Evolutionary conservation across 2,888 invertebrate species (phyloP).

Genomic region (Caenorhabditis panamensis): DNA sequence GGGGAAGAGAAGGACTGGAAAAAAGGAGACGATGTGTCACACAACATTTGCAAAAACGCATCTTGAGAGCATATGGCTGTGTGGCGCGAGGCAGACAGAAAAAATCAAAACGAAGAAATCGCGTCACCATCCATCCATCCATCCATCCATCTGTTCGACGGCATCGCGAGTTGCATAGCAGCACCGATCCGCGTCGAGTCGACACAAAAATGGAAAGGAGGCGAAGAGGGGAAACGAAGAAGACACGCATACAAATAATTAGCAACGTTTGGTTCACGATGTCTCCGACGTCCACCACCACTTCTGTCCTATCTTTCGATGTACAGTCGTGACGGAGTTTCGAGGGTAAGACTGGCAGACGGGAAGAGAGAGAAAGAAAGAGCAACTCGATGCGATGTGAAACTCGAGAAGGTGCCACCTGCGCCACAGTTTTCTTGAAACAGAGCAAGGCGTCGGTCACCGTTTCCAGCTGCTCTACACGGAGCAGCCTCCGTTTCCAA

Average conservation of each 20-base stretch:
- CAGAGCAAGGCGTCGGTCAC: neutral
- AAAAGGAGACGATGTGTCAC: conserved; percentile 21
- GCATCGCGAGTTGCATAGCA: conserved; percentile 19
- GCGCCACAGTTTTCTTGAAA: neutral
- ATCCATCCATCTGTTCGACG: conserved; percentile 3
- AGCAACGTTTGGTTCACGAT: conserved; percentile 20
- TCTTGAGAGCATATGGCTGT: conserved; percentile 55
- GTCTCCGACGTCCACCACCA: neutral
- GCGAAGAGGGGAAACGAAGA: neutral
- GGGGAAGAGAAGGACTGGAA: neutral
- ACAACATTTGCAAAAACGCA: conserved; percentile 42
- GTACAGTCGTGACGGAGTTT: conserved; percentile 14
- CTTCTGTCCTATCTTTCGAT: conserved; percentile 5
- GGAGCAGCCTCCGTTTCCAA: neutral
- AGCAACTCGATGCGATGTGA: neutral
- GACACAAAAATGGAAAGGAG: conserved; percentile 8
- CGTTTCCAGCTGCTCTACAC: neutral
- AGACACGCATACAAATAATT: conserved; percentile 26
- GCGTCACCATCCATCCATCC: conserved; percentile 14
- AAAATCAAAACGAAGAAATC: conserved; percentile 32
- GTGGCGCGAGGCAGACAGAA: conserved; percentile 6
- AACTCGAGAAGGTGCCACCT: conserved; percentile 2
- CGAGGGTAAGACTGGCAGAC: neutral
- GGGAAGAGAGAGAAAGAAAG: too few relatives aligned
- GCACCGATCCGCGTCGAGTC: neutral